Conservation (phyloP, 30 jellyfish, hydroid and myxozoan species). For the Aurelia aurita region DNA sequence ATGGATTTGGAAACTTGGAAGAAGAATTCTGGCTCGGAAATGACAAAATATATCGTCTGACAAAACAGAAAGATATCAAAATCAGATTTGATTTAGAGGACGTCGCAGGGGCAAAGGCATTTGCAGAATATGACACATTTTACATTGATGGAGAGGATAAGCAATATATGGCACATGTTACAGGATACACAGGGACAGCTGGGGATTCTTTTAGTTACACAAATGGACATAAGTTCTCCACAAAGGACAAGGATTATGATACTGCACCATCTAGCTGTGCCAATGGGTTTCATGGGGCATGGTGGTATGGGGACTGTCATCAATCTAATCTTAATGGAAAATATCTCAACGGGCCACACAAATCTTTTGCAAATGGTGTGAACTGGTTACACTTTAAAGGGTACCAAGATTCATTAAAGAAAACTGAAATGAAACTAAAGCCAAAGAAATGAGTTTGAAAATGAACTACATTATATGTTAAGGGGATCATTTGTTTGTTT, state of each 20-base stretch:
- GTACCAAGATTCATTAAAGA: slow-evolving; percentile 7
- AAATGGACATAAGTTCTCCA: slow-evolving; percentile 11
- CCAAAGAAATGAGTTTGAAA: background rate
- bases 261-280: slow-evolving; percentile 3
- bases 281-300: slow-evolving; percentile 20
- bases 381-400: slow-evolving; percentile 33
- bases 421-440: slow-evolving; percentile 28
- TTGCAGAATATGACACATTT: slow-evolving; percentile 28
- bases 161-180: slow-evolving; percentile 8
- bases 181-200: slow-evolving; percentile 27
- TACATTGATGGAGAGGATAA: slow-evolving; percentile 27
- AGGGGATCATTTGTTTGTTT: background rate
- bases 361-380: background rate
- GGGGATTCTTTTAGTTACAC: slow-evolving; percentile 13
- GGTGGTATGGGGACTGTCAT: slow-evolving; percentile 40
- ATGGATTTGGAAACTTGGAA: slow-evolving; percentile 28
- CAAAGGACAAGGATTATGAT: slow-evolving; percentile 49
- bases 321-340: slow-evolving; percentile 35
- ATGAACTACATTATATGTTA: background rate
- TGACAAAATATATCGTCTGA: slow-evolving; percentile 28
- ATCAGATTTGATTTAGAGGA: slow-evolving; percentile 53
- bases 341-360: slow-evolving; percentile 32
- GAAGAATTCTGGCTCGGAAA: slow-evolving; percentile 56
- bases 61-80: slow-evolving; percentile 4
- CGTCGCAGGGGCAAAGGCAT: slow-evolving; percentile 20